Conservation (phyloP, 2,888 invertebrate genomes). For the Eupelmus urozonus region DNA sequence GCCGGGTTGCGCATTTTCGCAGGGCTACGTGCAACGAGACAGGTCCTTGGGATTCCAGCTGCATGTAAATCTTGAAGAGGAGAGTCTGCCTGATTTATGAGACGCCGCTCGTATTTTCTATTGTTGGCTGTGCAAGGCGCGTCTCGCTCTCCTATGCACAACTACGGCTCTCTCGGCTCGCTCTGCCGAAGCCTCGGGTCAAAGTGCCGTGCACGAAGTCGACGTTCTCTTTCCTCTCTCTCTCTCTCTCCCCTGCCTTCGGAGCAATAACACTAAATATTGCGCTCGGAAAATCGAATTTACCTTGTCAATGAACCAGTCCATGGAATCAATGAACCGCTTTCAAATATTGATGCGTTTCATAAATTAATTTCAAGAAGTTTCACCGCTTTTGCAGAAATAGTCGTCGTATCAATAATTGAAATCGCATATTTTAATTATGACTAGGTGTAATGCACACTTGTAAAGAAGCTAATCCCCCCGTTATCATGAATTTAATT, state of each 20-base stretch:
- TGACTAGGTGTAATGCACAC: no score
- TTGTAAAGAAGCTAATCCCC: no score
- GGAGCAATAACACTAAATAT: conserved; percentile 16
- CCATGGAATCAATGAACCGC: no score
- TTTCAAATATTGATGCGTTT: no score
- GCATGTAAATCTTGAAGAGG: conserved; percentile 34
- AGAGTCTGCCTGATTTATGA: conserved; percentile 49
- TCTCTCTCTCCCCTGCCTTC: no score
- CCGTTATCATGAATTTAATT: no score
- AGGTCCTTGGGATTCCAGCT: conserved; percentile 34
- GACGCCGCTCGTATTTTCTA: conserved; percentile 38
- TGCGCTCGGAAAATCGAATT: not conserved
- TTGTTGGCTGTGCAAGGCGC: conserved; percentile 19
- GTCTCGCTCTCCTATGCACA: not conserved
- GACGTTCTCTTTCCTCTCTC: not conserved
- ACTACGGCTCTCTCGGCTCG: not conserved
- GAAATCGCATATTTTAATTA: no score
- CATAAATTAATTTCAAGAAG: no score
- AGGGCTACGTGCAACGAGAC: not conserved
- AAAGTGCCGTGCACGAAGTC: conserved; percentile 26
- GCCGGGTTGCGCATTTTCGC: not conserved
- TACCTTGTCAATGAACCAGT: no score
- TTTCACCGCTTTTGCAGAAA: no score
- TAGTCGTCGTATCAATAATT: no score
- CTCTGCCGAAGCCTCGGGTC: conserved; percentile 21